A percentile compares a stretch with the other conserved stretches of the same genome.
phyloP scores from a whole-genome alignment of 2,888 invertebrate species.

The Silvanus unidentatus region DNA sequence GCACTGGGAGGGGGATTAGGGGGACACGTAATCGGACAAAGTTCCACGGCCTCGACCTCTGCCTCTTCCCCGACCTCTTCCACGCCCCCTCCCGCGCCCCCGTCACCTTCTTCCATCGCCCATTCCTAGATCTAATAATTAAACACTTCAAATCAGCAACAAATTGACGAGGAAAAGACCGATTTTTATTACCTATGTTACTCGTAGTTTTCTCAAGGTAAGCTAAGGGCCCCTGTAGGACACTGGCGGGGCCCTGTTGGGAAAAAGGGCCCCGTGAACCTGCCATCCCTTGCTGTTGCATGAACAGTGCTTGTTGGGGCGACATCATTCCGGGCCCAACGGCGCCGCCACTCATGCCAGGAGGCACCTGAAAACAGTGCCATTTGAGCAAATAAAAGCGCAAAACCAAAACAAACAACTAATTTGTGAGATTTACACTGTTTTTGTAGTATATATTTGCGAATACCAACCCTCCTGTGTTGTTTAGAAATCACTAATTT shows the following conservation, averaged over 20 bases:
- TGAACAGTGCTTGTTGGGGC: slow-evolving; percentile 52
- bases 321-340: slow-evolving; percentile 44
- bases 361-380: slow-evolving; percentile 37
- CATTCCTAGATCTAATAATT: slow-evolving; percentile 54
- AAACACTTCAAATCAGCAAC: no score
- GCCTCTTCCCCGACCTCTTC: slow-evolving; percentile 68
- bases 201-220: slow-evolving; percentile 86
- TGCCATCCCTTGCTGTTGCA: slow-evolving; percentile 47
- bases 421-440: not conserved
- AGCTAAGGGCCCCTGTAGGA: slow-evolving; percentile 77
- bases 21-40: slow-evolving; percentile 43
- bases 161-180: no score
- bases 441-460: slow-evolving; percentile 26
- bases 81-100: slow-evolving; percentile 79
- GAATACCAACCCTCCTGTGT: slow-evolving; percentile 34
- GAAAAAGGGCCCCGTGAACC: slow-evolving; percentile 49
- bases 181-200: slow-evolving; percentile 67
- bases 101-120: slow-evolving; percentile 81
- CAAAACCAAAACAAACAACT: not conserved
- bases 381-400: not conserved
- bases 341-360: slow-evolving; percentile 36
- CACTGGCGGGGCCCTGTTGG: slow-evolving; percentile 49
- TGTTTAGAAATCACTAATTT: not conserved
- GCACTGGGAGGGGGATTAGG: slow-evolving; percentile 39
- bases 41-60: slow-evolving; percentile 66